These are phyloP conservation scores for Ochotona curzoniae DNA, from an alignment of 2,113 vertebrate genomes.

Conservation along the genomic window DNA sequence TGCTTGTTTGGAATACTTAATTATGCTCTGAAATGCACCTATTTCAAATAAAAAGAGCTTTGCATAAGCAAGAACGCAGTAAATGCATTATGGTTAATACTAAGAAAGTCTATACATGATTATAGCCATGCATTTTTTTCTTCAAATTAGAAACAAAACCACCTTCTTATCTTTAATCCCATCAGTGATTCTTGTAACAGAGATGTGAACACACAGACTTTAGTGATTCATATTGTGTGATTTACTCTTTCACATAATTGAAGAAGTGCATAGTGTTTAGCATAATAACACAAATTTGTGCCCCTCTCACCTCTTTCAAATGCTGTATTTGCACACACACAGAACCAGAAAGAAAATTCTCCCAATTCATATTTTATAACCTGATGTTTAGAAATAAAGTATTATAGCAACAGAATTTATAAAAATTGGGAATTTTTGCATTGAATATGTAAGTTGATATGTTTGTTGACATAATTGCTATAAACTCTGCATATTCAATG, in stretches of 20 bases:
- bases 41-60: background rate
- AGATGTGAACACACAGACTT: too few relatives aligned
- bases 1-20: slow-evolving; percentile 27
- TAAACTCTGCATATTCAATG: background rate
- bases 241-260: background rate
- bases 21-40: slow-evolving; percentile 2
- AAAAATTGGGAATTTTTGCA: background rate
- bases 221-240: background rate
- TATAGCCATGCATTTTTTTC: background rate
- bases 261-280: too few relatives aligned
- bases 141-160: background rate
- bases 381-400: background rate
- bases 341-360: background rate
- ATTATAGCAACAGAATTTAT: background rate
- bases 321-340: background rate
- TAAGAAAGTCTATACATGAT: background rate
- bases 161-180: background rate
- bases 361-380: background rate
- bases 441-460: background rate
- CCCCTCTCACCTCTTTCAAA: background rate
- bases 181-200: too few relatives aligned
- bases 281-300: background rate
- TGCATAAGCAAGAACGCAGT: background rate
- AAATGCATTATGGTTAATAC: background rate
- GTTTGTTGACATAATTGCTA: background rate